Percentiles rank a stretch among this genome's conserved stretches.
Evolutionary conservation across 2,113 vertebrate genomes (phyloP).

Genomic region (Pogona vitticeps): DNA sequence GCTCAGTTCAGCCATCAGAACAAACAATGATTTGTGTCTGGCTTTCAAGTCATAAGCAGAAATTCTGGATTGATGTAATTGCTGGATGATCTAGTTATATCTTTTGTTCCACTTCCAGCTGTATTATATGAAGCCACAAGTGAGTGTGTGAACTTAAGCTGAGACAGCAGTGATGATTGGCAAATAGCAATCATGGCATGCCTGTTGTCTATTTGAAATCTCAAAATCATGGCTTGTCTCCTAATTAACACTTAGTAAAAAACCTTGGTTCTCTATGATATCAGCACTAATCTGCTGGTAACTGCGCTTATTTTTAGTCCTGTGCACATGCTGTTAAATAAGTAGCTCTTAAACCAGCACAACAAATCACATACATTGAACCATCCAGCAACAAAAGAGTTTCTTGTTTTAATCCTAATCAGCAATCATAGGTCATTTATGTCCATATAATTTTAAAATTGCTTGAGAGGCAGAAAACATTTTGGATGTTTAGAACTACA

Average conservation of each 20-base stretch:
- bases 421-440: neutral
- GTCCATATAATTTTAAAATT: neutral
- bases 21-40: neutral
- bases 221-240: neutral
- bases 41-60: neutral
- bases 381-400: neutral
- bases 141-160: neutral
- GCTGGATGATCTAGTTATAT: neutral
- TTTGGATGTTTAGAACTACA: neutral
- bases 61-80: neutral
- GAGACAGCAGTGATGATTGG: neutral
- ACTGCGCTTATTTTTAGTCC: neutral
- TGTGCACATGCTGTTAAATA: too few species aligned
- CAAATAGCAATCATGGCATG: neutral
- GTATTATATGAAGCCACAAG: neutral
- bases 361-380: neutral
- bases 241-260: neutral
- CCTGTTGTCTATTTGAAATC: neutral
- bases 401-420: neutral
- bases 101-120: neutral
- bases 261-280: neutral
- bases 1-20: neutral
- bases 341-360: neutral
- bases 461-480: neutral
- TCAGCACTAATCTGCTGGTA: neutral